phyloP scores from a whole-genome alignment of 2,113 vertebrate genomes.

The Ariopsis seemanni region DNA sequence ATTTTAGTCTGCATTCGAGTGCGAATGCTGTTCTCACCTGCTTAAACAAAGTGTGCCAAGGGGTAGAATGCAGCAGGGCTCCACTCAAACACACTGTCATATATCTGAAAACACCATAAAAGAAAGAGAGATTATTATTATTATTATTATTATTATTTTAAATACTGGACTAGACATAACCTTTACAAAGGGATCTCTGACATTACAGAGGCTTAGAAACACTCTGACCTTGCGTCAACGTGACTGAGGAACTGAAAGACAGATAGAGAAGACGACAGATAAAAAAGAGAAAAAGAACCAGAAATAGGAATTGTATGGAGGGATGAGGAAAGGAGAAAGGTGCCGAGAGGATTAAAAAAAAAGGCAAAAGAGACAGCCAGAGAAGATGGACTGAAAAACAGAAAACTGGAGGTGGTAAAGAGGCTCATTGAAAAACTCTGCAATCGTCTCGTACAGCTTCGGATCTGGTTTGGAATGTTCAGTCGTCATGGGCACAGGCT shows the following conservation, averaged over 20 bases:
- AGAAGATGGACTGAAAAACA: constrained; percentile 4
- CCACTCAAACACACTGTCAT: not conserved
- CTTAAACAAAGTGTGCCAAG: not conserved
- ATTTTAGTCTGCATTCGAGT: constrained; percentile 1
- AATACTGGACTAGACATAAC: not conserved
- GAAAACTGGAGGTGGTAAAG: constrained; percentile 14
- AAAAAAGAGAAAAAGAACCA: not conserved
- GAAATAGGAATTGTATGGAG: not conserved
- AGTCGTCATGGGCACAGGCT: constrained; percentile 47
- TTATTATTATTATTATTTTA: not conserved
- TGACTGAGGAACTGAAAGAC: constrained; percentile 15
- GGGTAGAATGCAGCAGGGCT: not conserved
- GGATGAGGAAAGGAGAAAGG: not conserved
- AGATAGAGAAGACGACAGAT: not conserved
- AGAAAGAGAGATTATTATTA: not conserved
- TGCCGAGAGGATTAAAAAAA: not conserved
- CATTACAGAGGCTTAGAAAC: not conserved
- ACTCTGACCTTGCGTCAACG: constrained; percentile 26
- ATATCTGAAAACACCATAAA: not conserved
- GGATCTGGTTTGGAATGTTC: constrained; percentile 13
- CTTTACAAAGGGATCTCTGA: not conserved
- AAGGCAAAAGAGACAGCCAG: not conserved
- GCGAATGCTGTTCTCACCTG: not conserved
- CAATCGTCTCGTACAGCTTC: constrained; percentile 13
- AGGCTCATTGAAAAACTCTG: constrained; percentile 15